Percentiles rank a stretch among this genome's conserved stretches.
Conservation (phyloP, 2,888 invertebrate genomes). For the Luperina testacea region DNA sequence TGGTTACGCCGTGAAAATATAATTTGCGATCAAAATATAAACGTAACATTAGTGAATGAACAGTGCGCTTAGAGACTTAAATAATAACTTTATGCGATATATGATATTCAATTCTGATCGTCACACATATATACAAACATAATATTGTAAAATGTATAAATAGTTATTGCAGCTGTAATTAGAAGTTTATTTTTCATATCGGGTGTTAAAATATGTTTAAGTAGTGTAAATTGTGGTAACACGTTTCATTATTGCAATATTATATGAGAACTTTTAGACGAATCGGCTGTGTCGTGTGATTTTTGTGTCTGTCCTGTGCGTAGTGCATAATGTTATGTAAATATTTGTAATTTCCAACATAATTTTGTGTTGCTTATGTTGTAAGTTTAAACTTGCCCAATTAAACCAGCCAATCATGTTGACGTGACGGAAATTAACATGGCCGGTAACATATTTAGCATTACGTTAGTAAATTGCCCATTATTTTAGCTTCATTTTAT, state of each 20-base stretch:
- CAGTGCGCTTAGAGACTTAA: slow-evolving; percentile 87
- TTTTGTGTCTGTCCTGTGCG: slow-evolving; percentile 84
- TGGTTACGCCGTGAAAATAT: slow-evolving; percentile 75
- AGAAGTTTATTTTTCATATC: slow-evolving; percentile 90
- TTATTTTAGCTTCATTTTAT: slow-evolving; percentile 28
- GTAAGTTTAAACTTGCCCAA: slow-evolving; percentile 71
- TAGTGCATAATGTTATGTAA: slow-evolving; percentile 84
- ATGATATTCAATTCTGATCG: slow-evolving; percentile 71
- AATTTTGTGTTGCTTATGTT: slow-evolving; percentile 58
- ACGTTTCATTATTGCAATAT: slow-evolving; percentile 87
- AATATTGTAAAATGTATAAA: slow-evolving; percentile 89
- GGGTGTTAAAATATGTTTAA: slow-evolving; percentile 89
- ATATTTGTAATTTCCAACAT: slow-evolving; percentile 72
- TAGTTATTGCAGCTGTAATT: slow-evolving; percentile 90
- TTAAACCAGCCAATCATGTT: slow-evolving; percentile 61
- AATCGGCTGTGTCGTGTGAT: slow-evolving; percentile 90
- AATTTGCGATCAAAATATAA: slow-evolving; percentile 81
- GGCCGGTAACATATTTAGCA: slow-evolving; percentile 54
- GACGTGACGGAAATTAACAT: slow-evolving; percentile 43
- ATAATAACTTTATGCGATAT: slow-evolving; percentile 80
- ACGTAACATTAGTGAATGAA: slow-evolving; percentile 76
- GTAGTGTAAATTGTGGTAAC: slow-evolving; percentile 88
- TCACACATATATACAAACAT: slow-evolving; percentile 79
- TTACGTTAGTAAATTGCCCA: slow-evolving; percentile 27
- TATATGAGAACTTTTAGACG: slow-evolving; percentile 83